Base-by-base conservation (phyloP, 1,140 invertebrate species). In the Brachionus asplanchnoidis region DNA sequence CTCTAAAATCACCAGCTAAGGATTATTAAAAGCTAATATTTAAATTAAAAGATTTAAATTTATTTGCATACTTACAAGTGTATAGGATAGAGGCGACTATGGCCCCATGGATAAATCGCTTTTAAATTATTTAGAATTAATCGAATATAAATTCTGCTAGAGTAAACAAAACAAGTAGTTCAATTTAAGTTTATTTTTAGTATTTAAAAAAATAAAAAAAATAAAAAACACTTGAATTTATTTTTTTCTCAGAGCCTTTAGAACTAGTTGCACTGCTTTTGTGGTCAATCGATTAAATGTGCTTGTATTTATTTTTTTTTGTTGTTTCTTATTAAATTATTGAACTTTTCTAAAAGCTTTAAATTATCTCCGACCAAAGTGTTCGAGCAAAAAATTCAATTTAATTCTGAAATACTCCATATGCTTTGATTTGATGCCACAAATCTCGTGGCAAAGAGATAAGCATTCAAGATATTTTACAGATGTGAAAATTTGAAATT, bases 11-110 rank as follows among this genome's bases (percentile, higher is more conserved):
- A 60, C 53, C 53, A 60, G n/a, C 53, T 23, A 20, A 60, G 20
- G 20, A 60, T 60, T 20, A 60, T 60, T 60, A 60, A 60, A 60
- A 60, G 53, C 53, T 60, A 60, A 60, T 60, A 60, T 60, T 60
- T 60, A 26, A 60, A 60, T 60, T 60, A 23, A 60, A 60, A 60
- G 53, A 60, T 60, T 60, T 60, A 23, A 60, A 60, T 60, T 60
- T 60, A 60, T 60, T 60, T 60, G n/a, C 53, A 60, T 60, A 60
- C 53, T 60, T 60, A 60, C 53, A 60, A 60, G 53, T 60, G 53
- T 9, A 7, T 17, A 28, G 26, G 26, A 53, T 17, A 60, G n/a
- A 20, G 53, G 20, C 53, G n/a, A 60, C n/a, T 23, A 20, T 60
- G n/a, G 53, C 53, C 53, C 5, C 20, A 60, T 60, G n/a, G 20